Percentiles rank a stretch among this genome's conserved stretches.
Evolutionary conservation across 1,140 invertebrate genomes (phyloP).

Genomic region (Monochamus saltuarius): DNA sequence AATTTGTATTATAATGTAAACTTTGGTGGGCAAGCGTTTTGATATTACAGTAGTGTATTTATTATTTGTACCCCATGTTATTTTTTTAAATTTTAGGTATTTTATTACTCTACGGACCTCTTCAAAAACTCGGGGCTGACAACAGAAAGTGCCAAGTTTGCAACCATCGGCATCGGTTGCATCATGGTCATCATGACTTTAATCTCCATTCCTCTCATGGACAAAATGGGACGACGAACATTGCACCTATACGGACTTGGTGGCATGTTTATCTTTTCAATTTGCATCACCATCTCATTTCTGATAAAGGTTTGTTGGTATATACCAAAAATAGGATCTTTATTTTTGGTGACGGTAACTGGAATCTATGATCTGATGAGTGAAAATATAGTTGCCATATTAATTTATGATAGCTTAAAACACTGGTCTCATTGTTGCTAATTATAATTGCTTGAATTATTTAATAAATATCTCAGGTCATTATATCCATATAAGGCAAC

Average conservation of each 20-base stretch:
- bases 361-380: too few species aligned
- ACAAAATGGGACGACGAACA: slow-evolving; percentile 88
- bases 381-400: too few species aligned
- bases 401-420: too few species aligned
- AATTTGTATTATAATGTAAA: too few species aligned
- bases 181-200: slow-evolving; percentile 98
- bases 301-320: slow-evolving; percentile 50
- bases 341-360: background rate
- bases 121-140: slow-evolving; percentile 87
- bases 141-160: slow-evolving; percentile 82
- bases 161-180: slow-evolving; percentile 94
- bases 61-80: too few species aligned
- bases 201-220: slow-evolving; percentile 95
- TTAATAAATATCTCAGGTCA: too few species aligned
- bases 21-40: too few species aligned
- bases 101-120: slow-evolving; percentile 94
- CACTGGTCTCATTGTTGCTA: too few species aligned
- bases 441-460: too few species aligned
- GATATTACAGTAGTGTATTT: too few species aligned
- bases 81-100: slow-evolving; percentile 67
- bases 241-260: slow-evolving; percentile 93
- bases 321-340: slow-evolving; percentile 2
- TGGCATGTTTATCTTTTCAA: slow-evolving; percentile 97
- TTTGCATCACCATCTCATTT: slow-evolving; percentile 87
- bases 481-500: too few species aligned